Evolutionary conservation across 2,888 invertebrate genomes (phyloP).

Genomic region (Lordiphosa andalusiaca): DNA sequence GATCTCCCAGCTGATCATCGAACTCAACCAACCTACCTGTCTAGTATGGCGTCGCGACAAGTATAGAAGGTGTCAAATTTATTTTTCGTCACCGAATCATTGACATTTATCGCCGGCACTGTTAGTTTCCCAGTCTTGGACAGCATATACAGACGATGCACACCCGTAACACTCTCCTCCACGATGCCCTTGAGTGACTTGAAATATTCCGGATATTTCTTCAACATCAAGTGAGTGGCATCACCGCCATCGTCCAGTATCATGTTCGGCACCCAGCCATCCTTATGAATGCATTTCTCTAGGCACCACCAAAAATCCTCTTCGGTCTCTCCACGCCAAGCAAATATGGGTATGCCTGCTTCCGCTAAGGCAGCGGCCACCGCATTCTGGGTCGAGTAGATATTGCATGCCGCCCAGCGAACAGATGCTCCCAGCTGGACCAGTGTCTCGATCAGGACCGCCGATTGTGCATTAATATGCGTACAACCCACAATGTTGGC

Average conservation of each 20-base stretch:
- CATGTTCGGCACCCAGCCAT: constrained; percentile 97
- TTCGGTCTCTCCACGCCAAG: constrained; percentile 97
- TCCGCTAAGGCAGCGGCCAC: constrained; percentile 97
- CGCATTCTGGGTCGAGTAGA: constrained; percentile 97
- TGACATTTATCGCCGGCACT: constrained; percentile 74
- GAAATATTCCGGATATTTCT: constrained; percentile 95
- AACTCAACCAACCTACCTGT: constrained; percentile 82
- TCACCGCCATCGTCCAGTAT: constrained; percentile 98
- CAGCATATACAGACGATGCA: constrained; percentile 90
- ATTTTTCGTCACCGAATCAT: constrained; percentile 96
- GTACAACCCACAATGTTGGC: constrained; percentile 98
- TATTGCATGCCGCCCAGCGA: constrained; percentile 98
- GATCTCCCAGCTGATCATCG: not conserved
- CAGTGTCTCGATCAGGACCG: constrained; percentile 94
- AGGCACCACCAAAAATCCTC: constrained; percentile 99
- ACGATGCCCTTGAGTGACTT: constrained; percentile 96
- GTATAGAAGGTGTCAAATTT: constrained; percentile 98
- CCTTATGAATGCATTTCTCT: constrained; percentile 92
- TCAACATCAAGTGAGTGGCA: constrained; percentile 96
- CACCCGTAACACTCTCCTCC: constrained; percentile 97
- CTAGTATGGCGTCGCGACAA: constrained; percentile 93
- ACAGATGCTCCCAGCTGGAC: constrained; percentile 92
- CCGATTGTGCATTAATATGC: constrained; percentile 98
- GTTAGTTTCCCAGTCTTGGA: constrained; percentile 73
- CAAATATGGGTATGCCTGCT: constrained; percentile 92